Evolutionary conservation across 2,888 invertebrate genomes (phyloP), one percentile per base, ranked within the genome.

Genomic region (Beris morrisii): DNA sequence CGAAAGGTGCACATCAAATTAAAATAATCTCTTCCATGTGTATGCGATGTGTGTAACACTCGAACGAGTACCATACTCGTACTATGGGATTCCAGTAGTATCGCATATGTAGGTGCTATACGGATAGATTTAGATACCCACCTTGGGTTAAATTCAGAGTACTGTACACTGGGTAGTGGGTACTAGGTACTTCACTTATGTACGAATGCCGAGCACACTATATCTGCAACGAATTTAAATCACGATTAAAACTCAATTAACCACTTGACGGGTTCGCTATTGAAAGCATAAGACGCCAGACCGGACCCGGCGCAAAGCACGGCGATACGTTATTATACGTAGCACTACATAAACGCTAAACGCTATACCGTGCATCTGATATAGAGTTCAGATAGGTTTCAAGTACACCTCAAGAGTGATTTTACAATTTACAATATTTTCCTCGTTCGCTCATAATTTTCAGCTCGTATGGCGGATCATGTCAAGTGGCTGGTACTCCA

Each of bases 211-310:
- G 38, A 56, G 54, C 54, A 31, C 31, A 52, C 52, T 13, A 59
- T 59, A 59, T 61, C 52, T 50, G 52, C 61, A 61, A 61, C 50
- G 61, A 61, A 61, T 55, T 55, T 61, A 69, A 69, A 70, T 71
- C 71, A 71, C 70, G 71, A 67, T 71, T 68, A 64, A 65, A 67
- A 68, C 70, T 71, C 70, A 71, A 71, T 71, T 71, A 71, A 69
- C 68, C 70, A 71, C 71, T 70, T 71, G 68, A 69, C 58, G 66
- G 69, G 61, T 50, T 52, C 38, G 61, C 61, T 52, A 61, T 69
- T 69, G 69, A 70, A 66, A 68, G 50, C 61, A 61, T 50, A 69
- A 67, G 67, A 69, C 70, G 56, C 65, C 69, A 56, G 65, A 64
- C 64, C 61, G 38, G 38, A 1, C 38, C 9, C 38, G 38, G 38